These are phyloP conservation scores for Nasonia vitripennis DNA, from an alignment of 1,140 invertebrate species.

Conservation along the genomic window DNA sequence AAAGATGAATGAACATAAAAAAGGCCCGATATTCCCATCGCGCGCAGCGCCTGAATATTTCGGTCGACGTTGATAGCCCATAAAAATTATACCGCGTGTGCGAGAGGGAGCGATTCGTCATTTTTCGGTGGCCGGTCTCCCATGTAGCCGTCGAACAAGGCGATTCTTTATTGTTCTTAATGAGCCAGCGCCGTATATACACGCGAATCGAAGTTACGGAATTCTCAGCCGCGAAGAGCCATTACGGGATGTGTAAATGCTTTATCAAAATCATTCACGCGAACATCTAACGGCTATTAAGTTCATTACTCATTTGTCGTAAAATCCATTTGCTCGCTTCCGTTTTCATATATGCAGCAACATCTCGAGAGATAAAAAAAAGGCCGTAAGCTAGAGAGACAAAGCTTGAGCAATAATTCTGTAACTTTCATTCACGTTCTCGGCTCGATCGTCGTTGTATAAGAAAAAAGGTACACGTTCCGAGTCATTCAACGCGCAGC, in stretches of 20 bases:
- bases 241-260: not conserved
- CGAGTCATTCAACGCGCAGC: not conserved
- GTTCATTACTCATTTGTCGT: conserved; percentile 30
- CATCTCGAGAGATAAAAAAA: too few species aligned
- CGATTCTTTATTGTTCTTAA: conserved; percentile 36
- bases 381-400: not conserved
- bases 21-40: not conserved
- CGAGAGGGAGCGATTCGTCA: not conserved
- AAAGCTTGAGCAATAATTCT: conserved; percentile 18
- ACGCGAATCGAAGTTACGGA: not conserved
- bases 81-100: not conserved
- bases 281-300: conserved; percentile 16
- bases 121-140: conserved; percentile 26
- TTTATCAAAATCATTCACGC: conserved; percentile 18
- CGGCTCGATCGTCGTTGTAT: not conserved
- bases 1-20: not conserved
- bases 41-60: not conserved
- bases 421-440: conserved; percentile 3
- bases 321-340: conserved; percentile 19
- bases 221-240: not conserved
- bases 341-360: not conserved
- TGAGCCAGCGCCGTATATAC: not conserved
- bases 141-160: not conserved
- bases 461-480: not conserved
- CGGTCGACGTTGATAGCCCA: not conserved